These are phyloP conservation scores for Rhopalosiphum padi DNA, from an alignment of 1,140 invertebrate species.

Conservation along the genomic window DNA sequence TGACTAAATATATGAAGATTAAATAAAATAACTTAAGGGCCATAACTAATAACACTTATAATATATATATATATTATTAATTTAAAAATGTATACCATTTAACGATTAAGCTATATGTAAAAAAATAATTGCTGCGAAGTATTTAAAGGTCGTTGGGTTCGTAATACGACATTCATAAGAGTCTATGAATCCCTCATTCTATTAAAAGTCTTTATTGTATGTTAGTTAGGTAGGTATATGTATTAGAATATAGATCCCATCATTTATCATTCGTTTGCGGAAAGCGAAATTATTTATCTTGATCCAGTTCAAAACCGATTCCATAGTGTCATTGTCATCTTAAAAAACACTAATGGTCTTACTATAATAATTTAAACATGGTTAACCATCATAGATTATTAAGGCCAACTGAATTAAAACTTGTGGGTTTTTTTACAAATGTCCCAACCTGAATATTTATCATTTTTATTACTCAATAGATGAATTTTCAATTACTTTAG, in stretches of 20 bases:
- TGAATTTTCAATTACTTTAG: background rate
- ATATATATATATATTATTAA: background rate
- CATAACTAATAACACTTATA: background rate
- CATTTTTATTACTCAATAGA: background rate
- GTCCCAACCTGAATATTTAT: background rate
- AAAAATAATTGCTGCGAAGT: background rate
- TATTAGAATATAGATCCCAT: slow-evolving; percentile 47
- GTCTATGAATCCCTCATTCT: slow-evolving; percentile 39
- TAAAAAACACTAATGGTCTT: slow-evolving; percentile 32
- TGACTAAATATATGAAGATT: background rate
- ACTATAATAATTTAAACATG: background rate
- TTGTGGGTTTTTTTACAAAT: background rate
- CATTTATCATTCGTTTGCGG: slow-evolving; percentile 56
- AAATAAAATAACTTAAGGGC: background rate
- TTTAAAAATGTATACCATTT: background rate
- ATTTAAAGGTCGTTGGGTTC: slow-evolving; percentile 43
- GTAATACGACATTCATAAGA: slow-evolving; percentile 39
- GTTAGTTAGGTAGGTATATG: slow-evolving; percentile 40
- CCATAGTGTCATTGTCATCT: slow-evolving; percentile 16
- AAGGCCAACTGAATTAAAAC: slow-evolving; percentile 19
- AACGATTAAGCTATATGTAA: slow-evolving; percentile 15
- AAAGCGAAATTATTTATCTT: slow-evolving; percentile 44
- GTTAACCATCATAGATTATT: background rate
- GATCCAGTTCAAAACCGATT: slow-evolving; percentile 46
- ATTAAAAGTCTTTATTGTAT: slow-evolving; percentile 53